phyloP scores from a whole-genome alignment of 2,113 vertebrate species.

The Mola mola region DNA sequence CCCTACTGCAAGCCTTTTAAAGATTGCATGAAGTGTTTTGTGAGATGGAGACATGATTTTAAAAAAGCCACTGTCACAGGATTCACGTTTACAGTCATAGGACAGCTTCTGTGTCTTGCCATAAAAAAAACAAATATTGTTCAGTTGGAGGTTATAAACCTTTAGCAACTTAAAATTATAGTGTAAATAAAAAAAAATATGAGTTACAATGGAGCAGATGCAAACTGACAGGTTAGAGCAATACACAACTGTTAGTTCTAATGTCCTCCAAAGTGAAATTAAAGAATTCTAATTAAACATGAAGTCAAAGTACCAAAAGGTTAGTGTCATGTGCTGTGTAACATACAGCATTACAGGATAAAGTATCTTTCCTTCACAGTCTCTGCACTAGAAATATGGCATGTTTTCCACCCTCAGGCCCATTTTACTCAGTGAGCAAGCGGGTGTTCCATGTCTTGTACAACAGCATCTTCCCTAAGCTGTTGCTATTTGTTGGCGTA shows the following conservation, averaged over 20 bases:
- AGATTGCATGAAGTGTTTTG: background rate
- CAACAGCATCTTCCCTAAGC: slow-evolving; percentile 14
- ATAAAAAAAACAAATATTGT: no score
- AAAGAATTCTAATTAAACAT: slow-evolving; percentile 1
- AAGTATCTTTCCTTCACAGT: slow-evolving; percentile 25
- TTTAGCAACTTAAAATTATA: no score
- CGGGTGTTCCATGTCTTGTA: slow-evolving; percentile 6
- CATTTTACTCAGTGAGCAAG: slow-evolving; percentile 5
- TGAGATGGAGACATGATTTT: background rate
- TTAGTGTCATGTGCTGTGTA: slow-evolving; percentile 6
- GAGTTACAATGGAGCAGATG: slow-evolving; percentile 14
- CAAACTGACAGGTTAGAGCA: slow-evolving; percentile 2
- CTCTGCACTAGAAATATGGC: slow-evolving; percentile 17
- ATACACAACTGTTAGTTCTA: slow-evolving; percentile 21
- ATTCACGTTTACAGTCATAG: background rate
- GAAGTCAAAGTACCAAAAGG: slow-evolving; percentile 6
- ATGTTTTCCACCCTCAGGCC: slow-evolving; percentile 9
- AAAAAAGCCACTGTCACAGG: background rate
- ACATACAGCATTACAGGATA: slow-evolving; percentile 15
- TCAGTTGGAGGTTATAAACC: no score
- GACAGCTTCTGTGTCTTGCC: slow-evolving; percentile 1
- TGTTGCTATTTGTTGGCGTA: slow-evolving; percentile 1
- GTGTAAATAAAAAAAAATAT: no score
- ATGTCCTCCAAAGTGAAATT: slow-evolving; percentile 7
- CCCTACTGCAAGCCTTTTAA: background rate